Evolutionary conservation across 2,888 invertebrate species (phyloP).

Genomic region (Sminthurinus aureus): DNA sequence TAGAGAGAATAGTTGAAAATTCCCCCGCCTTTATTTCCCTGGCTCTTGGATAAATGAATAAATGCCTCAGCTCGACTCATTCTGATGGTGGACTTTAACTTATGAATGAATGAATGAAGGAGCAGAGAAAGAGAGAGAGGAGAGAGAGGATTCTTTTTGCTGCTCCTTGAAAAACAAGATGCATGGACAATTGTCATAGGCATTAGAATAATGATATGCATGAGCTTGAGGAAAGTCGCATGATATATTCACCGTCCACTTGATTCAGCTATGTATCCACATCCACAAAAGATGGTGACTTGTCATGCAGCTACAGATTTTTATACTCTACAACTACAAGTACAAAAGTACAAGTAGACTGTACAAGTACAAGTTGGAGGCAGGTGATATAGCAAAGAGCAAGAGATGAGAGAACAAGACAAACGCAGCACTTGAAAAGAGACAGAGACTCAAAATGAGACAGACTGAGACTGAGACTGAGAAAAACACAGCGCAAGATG

Average conservation of each 20-base stretch:
- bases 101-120: not conserved
- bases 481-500: conserved; percentile 18
- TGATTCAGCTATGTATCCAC: too few relatives aligned
- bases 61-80: not conserved
- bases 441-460: not conserved
- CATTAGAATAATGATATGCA: too few relatives aligned
- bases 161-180: too few relatives aligned
- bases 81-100: not conserved
- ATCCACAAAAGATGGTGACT: too few relatives aligned
- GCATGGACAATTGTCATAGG: too few relatives aligned
- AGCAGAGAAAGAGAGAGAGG: not conserved
- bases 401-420: not conserved
- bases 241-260: too few relatives aligned
- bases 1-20: not conserved
- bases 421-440: not conserved
- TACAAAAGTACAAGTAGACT: not conserved
- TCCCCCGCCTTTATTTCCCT: not conserved
- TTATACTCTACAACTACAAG: too few relatives aligned
- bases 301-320: too few relatives aligned
- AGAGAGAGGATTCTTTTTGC: too few relatives aligned
- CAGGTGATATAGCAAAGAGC: not conserved
- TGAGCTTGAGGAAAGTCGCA: too few relatives aligned
- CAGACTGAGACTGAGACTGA: not conserved
- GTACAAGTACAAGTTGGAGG: not conserved
- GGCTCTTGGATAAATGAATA: not conserved